phyloP scores from a whole-genome alignment of 2,113 vertebrate genomes.

The Brachionichthys hirsutus region DNA sequence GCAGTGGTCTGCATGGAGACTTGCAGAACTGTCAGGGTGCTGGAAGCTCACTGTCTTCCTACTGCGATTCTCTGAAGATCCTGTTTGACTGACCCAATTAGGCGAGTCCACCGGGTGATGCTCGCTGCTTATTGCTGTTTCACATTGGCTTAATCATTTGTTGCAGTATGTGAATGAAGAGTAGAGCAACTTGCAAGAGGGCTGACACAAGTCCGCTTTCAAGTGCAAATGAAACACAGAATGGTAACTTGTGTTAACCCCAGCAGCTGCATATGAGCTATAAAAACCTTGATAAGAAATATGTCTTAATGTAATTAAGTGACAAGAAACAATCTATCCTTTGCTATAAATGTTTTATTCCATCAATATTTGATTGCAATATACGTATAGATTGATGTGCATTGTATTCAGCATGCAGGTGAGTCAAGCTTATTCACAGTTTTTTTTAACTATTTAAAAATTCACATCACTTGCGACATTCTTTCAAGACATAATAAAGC shows the following conservation, averaged over 20 bases:
- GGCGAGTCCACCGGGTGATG: constrained; percentile 66
- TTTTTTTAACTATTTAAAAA: constrained; percentile 53
- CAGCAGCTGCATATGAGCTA: constrained; percentile 28
- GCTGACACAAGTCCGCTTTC: constrained; percentile 51
- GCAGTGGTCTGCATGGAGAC: constrained; percentile 33
- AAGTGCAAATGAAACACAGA: constrained; percentile 64
- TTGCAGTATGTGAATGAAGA: constrained; percentile 59
- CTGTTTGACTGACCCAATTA: constrained; percentile 77
- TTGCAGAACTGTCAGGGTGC: constrained; percentile 39
- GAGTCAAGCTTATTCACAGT: constrained; percentile 15
- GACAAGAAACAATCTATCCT: too few species aligned
- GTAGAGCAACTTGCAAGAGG: constrained; percentile 57
- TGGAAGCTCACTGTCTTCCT: constrained; percentile 41
- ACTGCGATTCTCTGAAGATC: constrained; percentile 55
- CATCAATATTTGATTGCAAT: too few species aligned
- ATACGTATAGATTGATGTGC: too few species aligned
- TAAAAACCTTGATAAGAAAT: neutral
- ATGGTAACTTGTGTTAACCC: constrained; percentile 52
- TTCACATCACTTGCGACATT: constrained; percentile 40
- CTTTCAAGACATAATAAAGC: constrained; percentile 61
- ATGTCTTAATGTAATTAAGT: neutral
- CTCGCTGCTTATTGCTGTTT: constrained; percentile 71
- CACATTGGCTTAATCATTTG: constrained; percentile 68
- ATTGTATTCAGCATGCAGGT: neutral
- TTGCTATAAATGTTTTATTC: too few species aligned